A percentile compares a stretch with the other conserved stretches of the same genome.
Conservation (phyloP, 2,888 invertebrate species). For the Caenorhabditis virilis region DNA sequence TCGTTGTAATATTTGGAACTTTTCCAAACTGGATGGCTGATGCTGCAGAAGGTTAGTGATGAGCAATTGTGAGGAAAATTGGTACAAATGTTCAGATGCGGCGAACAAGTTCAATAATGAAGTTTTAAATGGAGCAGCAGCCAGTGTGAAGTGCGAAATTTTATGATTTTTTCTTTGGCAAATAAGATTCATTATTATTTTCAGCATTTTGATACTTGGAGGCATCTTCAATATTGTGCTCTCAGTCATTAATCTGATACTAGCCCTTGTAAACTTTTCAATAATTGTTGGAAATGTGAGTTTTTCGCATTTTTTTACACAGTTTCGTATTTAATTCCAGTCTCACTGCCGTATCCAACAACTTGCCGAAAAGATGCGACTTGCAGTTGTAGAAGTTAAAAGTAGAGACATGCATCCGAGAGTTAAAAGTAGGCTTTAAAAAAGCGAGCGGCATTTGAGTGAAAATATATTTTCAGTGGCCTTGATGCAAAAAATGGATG, state of each 20-base stretch:
- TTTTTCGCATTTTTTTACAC: neutral
- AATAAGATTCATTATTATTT: no score
- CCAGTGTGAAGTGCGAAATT: no score
- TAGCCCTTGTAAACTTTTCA: constrained; percentile 19
- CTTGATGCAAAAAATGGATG: neutral
- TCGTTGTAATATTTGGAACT: no score
- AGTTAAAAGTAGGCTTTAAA: constrained; percentile 9
- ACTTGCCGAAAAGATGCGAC: constrained; percentile 7
- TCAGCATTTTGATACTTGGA: constrained; percentile 5
- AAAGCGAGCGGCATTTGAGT: no score
- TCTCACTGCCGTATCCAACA: constrained; percentile 1
- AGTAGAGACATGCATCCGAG: constrained; percentile 26
- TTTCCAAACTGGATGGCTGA: no score
- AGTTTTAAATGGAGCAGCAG: no score
- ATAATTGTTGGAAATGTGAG: constrained; percentile 21
- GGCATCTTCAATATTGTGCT: constrained; percentile 13
- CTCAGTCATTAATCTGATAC: constrained; percentile 12
- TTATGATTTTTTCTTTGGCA: no score
- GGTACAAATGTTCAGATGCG: no score
- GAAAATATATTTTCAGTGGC: constrained; percentile 13
- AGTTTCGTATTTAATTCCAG: neutral
- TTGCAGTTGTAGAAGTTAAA: constrained; percentile 10
- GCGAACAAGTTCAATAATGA: no score
- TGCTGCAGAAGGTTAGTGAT: no score
- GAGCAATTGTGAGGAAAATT: no score